Percentiles rank a stretch among this genome's conserved stretches.
Evolutionary conservation across 2,888 invertebrate genomes (phyloP).

Genomic region (Pogonocherus hispidulus): DNA sequence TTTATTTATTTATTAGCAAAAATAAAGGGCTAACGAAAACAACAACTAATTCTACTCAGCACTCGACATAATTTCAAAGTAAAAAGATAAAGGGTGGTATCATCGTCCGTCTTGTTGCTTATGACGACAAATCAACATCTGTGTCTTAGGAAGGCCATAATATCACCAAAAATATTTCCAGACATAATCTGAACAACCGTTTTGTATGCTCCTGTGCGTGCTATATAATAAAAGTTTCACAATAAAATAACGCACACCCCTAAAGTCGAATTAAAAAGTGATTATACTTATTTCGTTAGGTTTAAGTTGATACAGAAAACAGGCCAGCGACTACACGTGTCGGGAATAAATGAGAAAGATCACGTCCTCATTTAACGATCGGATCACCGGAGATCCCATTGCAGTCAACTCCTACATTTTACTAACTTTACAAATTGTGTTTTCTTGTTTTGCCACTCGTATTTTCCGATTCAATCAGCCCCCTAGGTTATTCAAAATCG

Average conservation of each 20-base stretch:
- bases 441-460: conserved; percentile 65
- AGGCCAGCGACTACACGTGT: conserved; percentile 57
- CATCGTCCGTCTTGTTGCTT: no score
- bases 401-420: conserved; percentile 57
- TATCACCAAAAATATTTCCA: no score
- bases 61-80: no score
- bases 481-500: conserved; percentile 31
- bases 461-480: conserved; percentile 65
- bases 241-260: conserved; percentile 16
- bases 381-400: conserved; percentile 63
- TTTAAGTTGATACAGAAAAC: conserved; percentile 49
- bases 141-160: no score
- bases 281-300: conserved; percentile 61
- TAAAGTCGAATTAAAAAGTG: conserved; percentile 61
- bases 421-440: conserved; percentile 68
- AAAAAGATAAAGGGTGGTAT: no score
- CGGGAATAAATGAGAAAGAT: conserved; percentile 63
- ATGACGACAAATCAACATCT: no score
- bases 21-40: no score
- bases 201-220: conserved; percentile 7
- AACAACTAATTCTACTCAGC: no score
- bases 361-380: conserved; percentile 67
- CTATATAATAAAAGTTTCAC: conserved; percentile 24
- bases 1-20: no score
- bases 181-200: not conserved